These are phyloP conservation scores for Ophion costatus DNA, from an alignment of 2,888 invertebrate species.

Conservation along the genomic window DNA sequence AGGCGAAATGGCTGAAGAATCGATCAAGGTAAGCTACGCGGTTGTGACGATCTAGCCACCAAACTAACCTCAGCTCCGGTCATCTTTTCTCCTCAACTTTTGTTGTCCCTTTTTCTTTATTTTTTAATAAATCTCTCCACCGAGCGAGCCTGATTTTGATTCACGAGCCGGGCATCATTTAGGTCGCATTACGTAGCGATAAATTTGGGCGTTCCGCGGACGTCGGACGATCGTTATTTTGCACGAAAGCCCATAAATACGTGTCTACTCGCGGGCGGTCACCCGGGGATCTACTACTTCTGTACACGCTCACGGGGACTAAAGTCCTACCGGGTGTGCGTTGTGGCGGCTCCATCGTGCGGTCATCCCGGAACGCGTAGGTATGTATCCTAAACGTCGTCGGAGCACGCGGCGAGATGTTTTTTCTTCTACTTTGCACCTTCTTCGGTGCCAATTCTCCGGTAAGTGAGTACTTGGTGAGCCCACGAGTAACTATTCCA, in stretches of 20 bases:
- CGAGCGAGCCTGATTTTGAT: conserved; percentile 72
- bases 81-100: neutral
- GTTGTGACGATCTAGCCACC: conserved; percentile 22
- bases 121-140: conserved; percentile 56
- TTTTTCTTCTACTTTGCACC: conserved; percentile 25
- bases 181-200: conserved; percentile 75
- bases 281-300: conserved; percentile 52
- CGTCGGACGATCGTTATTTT: conserved; percentile 71
- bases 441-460: conserved; percentile 30
- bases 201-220: conserved; percentile 71
- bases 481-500: conserved; percentile 48
- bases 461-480: conserved; percentile 40
- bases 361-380: conserved; percentile 66
- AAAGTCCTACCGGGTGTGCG: conserved; percentile 55
- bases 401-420: conserved; percentile 48
- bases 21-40: conserved; percentile 24
- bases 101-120: conserved; percentile 21
- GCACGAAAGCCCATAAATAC: conserved; percentile 69
- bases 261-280: conserved; percentile 62
- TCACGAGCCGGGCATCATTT: conserved; percentile 75
- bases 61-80: neutral
- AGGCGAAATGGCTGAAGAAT: conserved; percentile 42
- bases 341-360: conserved; percentile 11
- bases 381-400: conserved; percentile 64
- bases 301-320: conserved; percentile 31